These are phyloP conservation scores for Ceyx cyanopectus DNA, from an alignment of 2,113 vertebrate species.

Conservation along the genomic window DNA sequence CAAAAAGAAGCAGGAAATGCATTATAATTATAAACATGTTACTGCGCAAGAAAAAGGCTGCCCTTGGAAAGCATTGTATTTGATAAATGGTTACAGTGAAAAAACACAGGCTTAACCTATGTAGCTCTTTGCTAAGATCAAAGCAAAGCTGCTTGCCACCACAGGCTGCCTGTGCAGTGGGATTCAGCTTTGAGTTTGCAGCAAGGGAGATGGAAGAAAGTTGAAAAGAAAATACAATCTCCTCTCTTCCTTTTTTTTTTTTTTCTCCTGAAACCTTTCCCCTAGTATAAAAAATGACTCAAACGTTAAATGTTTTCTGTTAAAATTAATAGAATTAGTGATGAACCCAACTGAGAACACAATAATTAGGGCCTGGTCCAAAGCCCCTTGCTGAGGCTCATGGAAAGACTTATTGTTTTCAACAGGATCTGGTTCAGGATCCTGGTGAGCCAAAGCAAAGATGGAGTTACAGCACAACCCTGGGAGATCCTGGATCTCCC, in stretches of 20 bases:
- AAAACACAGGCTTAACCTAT: constrained; percentile 41
- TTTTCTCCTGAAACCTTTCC: neutral
- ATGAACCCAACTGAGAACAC: constrained; percentile 26
- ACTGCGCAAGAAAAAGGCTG: neutral
- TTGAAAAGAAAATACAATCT: neutral
- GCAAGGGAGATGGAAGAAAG: neutral
- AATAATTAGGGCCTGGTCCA: neutral
- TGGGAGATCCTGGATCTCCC: constrained; percentile 6
- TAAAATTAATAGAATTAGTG: constrained; percentile 28
- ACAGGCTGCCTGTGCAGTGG: neutral
- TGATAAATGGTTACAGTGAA: constrained; percentile 29
- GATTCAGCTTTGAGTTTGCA: neutral
- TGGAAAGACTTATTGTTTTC: constrained; percentile 3
- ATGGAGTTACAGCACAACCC: neutral
- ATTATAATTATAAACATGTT: constrained; percentile 57
- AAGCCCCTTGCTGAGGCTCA: neutral
- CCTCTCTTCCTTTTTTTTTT: neutral
- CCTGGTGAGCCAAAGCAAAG: neutral
- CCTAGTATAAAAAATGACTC: neutral
- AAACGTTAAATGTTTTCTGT: constrained; percentile 23
- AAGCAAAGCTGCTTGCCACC: constrained; percentile 4
- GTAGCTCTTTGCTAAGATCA: constrained; percentile 40
- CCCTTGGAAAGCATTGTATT: neutral
- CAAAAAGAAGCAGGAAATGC: constrained; percentile 62
- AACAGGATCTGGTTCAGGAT: neutral